Percentiles rank a stretch among this genome's conserved stretches.
phyloP scores from a whole-genome alignment of 2,797 vertebrate species.

The Malurus leucopterus region DNA sequence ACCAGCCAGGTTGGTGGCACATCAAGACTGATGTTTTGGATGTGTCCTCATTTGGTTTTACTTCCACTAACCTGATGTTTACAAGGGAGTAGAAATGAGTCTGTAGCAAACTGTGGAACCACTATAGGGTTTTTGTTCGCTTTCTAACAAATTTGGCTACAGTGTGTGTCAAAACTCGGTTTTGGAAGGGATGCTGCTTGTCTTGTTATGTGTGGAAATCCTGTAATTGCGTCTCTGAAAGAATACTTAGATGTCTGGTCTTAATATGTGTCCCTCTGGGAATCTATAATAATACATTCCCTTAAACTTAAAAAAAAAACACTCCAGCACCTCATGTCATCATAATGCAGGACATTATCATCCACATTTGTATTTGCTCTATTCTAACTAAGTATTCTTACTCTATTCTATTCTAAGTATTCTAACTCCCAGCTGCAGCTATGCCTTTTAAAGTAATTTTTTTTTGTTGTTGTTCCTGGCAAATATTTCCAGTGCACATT shows the following conservation, averaged over 20 bases:
- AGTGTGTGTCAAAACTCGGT: background rate
- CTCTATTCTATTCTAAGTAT: background rate
- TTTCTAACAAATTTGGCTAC: background rate
- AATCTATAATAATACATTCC: background rate
- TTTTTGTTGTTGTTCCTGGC: background rate
- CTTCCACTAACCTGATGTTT: background rate
- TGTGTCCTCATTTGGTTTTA: background rate
- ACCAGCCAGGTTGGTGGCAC: rapidly evolving
- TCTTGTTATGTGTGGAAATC: background rate
- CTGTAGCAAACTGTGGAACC: background rate
- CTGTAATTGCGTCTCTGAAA: background rate
- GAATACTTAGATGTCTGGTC: background rate
- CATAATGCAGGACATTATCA: background rate
- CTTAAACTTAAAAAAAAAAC: background rate
- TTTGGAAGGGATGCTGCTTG: background rate
- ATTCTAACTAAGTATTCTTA: too few species aligned
- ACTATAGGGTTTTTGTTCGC: background rate
- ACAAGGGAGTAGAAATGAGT: background rate
- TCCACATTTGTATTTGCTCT: background rate
- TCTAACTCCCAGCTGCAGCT: background rate
- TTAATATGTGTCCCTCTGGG: background rate
- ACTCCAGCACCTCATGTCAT: background rate
- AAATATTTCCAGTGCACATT: background rate
- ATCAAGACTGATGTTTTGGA: background rate
- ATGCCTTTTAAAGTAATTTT: background rate